Conservation (phyloP, 2,797 vertebrate species). For the Anas flavirostris region DNA sequence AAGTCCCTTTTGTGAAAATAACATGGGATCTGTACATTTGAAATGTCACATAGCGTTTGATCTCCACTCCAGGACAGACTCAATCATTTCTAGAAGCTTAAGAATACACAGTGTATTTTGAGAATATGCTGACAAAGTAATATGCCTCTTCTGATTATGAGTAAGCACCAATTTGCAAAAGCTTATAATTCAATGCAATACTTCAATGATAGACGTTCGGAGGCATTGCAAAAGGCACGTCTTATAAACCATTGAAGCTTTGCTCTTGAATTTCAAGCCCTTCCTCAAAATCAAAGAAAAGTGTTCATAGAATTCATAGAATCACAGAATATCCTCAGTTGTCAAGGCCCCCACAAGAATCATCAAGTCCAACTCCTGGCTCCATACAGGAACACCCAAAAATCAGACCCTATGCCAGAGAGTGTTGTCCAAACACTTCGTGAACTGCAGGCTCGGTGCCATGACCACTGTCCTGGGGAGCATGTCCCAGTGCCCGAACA, state of each 20-base stretch:
- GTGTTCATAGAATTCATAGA: no score
- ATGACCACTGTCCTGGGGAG: no score
- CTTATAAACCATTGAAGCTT: neutral
- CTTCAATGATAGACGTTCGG: neutral
- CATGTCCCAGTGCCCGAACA: no score
- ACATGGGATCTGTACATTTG: slow-evolving; percentile 28
- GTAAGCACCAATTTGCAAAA: slow-evolving; percentile 59
- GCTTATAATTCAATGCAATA: slow-evolving; percentile 41
- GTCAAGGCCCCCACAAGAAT: no score
- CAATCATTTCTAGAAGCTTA: slow-evolving; percentile 51
- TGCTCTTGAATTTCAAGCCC: neutral
- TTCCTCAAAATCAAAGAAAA: slow-evolving; percentile 22
- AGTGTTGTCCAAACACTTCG: no score
- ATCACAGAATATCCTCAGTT: no score
- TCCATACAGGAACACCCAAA: no score
- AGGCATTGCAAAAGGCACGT: slow-evolving; percentile 32
- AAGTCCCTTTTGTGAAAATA: slow-evolving; percentile 30
- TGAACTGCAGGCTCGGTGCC: no score
- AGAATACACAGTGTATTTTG: slow-evolving; percentile 39
- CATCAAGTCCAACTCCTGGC: no score
- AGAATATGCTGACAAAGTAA: slow-evolving; percentile 61
- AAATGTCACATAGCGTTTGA: slow-evolving; percentile 41
- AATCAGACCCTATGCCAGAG: no score
- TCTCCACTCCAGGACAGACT: slow-evolving; percentile 32
- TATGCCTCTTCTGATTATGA: slow-evolving; percentile 41